Evolutionary conservation across 2,797 vertebrate species (phyloP).

Genomic region (Diceros bicornis): DNA sequence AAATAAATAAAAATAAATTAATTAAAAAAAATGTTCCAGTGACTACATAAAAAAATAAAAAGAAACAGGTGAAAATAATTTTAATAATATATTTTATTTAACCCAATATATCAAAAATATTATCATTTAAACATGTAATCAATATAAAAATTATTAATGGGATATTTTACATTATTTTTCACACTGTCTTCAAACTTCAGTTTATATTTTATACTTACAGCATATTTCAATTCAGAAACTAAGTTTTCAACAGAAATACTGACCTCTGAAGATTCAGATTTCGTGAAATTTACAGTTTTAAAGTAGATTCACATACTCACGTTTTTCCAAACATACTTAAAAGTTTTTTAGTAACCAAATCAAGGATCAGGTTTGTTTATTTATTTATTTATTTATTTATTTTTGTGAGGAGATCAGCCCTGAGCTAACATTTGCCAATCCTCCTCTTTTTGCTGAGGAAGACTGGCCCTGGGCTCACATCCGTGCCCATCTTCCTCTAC

Average conservation of each 20-base stretch:
- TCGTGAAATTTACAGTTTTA: constrained; percentile 37
- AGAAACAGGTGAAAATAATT: constrained; percentile 29
- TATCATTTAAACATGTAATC: constrained; percentile 56
- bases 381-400: too few species aligned
- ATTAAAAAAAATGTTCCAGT: background rate
- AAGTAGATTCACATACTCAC: background rate
- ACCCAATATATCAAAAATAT: constrained; percentile 41
- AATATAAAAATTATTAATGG: constrained; percentile 53
- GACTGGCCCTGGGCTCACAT: too few species aligned
- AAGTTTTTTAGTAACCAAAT: constrained; percentile 39
- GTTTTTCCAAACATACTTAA: constrained; percentile 17
- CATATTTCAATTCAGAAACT: constrained; percentile 1
- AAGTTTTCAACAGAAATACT: constrained; percentile 55
- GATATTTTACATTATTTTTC: constrained; percentile 35
- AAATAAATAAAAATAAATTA: too few species aligned
- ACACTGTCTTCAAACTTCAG: constrained; percentile 26
- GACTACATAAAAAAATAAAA: constrained; percentile 56
- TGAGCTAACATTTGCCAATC: too few species aligned
- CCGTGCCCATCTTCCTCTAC: too few species aligned
- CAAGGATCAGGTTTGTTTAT: background rate
- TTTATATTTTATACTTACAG: background rate
- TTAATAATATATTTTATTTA: constrained; percentile 65
- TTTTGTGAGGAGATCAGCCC: too few species aligned
- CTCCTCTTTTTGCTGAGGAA: too few species aligned
- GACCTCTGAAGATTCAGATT: constrained; percentile 37